phyloP scores from a whole-genome alignment of 2,113 vertebrate species.

The Prunella himalayana region DNA sequence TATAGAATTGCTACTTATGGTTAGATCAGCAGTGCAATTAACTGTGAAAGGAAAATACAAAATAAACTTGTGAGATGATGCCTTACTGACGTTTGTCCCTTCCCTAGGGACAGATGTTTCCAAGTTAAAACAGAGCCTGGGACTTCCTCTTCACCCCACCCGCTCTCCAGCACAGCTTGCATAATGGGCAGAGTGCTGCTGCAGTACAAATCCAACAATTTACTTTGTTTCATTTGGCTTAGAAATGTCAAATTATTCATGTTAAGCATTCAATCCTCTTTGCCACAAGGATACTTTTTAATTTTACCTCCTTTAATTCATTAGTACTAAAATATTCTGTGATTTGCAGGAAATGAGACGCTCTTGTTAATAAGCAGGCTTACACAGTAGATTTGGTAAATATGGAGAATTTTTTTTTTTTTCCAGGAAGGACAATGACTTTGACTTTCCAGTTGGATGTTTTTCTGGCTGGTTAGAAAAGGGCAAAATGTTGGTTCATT shows the following conservation, averaged over 20 bases:
- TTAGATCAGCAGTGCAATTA: not conserved
- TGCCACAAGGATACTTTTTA: not conserved
- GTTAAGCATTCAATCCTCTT: not conserved
- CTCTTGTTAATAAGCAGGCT: not conserved
- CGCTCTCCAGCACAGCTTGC: not conserved
- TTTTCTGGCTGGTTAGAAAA: not conserved
- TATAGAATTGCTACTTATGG: not conserved
- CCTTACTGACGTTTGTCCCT: not conserved
- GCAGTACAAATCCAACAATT: not conserved
- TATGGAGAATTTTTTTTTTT: not conserved
- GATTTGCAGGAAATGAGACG: not conserved
- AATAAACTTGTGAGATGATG: not conserved
- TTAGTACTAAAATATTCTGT: not conserved
- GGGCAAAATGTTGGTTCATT: not conserved
- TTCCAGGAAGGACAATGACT: not conserved
- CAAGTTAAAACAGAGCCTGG: not conserved
- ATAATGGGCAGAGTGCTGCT: not conserved
- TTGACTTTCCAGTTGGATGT: not conserved
- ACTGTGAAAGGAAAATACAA: not conserved
- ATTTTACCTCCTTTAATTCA: not conserved
- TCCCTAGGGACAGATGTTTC: slow-evolving; percentile 2
- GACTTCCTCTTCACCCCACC: not conserved
- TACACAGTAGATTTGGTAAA: not conserved
- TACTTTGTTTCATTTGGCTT: not conserved
- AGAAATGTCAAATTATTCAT: not conserved